Evolutionary conservation across 2,888 invertebrate genomes (phyloP), one percentile per base, ranked within the genome.

Genomic region (Agapostemon virescens): DNA sequence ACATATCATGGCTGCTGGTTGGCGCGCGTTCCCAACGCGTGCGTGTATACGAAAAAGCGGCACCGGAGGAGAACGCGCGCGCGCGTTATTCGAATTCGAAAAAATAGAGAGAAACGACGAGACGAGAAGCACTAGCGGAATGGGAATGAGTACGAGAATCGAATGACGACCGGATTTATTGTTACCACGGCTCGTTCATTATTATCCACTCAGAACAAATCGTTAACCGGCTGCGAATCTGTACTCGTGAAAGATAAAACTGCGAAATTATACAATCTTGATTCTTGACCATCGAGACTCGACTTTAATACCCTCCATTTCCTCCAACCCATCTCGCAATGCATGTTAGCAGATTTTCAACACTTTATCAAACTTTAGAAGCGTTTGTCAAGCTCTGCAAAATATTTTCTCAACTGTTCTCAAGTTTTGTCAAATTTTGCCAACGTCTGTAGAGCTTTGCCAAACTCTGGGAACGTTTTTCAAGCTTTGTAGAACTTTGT

Each of bases 201-300:
- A 84, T 83, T 78, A 85, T 84, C 79, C 82, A 84, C 79, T 82
- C 77, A 33, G 61, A 61, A 61, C 33, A 64, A 79, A 84, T 70
- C 82, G 86, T 86, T 87, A 80, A 87, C 63, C 80, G 81, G 80
- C 81, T 85, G 83, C 69, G 83, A 87, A 85, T 84, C 89, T 89
- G 90, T 89, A 89, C 83, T 89, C 86, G 87, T 89, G 84, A 88
- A 78, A 86, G 78, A 85, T 88, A 87, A 61, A 89, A 83, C 52
- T 88, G 87, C 87, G 88, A 91, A 67, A 91, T 90, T 90, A 90
- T 87, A 90, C 86, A 87, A 90, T 89, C 87, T 90, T 90, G 85
- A 90, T 90, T 90, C 88, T 90, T 88, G 87, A 82, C 20, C 61
- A 20, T 30, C 0, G 11, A 0, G 1, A 20, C 20, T 33, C 33